Evolutionary conservation across 1,140 invertebrate species (phyloP), one percentile per base, ranked within the genome.

Genomic region (Drosophila pectinifera): DNA sequence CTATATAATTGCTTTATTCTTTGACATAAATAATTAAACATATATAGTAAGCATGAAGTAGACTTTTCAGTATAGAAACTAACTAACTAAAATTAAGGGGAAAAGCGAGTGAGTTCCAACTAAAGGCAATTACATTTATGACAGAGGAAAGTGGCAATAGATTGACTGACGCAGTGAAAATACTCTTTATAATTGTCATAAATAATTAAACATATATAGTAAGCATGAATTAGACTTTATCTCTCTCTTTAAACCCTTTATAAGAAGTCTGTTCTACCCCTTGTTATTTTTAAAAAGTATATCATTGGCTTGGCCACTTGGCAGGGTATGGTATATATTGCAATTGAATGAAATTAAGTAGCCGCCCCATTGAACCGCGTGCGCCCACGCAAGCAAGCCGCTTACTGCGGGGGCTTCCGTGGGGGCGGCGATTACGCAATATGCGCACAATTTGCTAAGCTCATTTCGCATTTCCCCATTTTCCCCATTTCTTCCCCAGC

Each of bases 291-390:
- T 8, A 20, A 20, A 36, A 34, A 8, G 13, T 34, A 36, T 20
- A 13, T 18, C 4, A 1, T 51, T 34, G 28, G 48, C 13, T 34
- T 51, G 8, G 18, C 4, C n/a, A 3, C 28, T 42, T 39, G 34
- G 26, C 22, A 57, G 67, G 24, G 63, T 73, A 59, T 51, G 42
- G 16, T n/a, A n/a, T n/a, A 34, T 63, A 43, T 36, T 26, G 74
- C 22, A 78, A 78, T 82, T 70, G 62, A 78, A 69, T 62, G 10
- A 75, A 79, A 83, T 82, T 78, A 83, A 83, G 80, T 83, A 83
- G 38, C 74, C 80, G 69, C 56, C 69, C 45, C 79, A 59, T 73
- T 81, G 73, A 46, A 59, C 73, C 45, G 72, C 62, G 61, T 53
- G 38, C 54, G 36, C 73, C 73, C 61, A 76, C 73, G 72, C 73